Evolutionary conservation across 2,797 vertebrate species (phyloP), one percentile per base, ranked within the genome.

Genomic region (Buphagus erythrorhynchus): DNA sequence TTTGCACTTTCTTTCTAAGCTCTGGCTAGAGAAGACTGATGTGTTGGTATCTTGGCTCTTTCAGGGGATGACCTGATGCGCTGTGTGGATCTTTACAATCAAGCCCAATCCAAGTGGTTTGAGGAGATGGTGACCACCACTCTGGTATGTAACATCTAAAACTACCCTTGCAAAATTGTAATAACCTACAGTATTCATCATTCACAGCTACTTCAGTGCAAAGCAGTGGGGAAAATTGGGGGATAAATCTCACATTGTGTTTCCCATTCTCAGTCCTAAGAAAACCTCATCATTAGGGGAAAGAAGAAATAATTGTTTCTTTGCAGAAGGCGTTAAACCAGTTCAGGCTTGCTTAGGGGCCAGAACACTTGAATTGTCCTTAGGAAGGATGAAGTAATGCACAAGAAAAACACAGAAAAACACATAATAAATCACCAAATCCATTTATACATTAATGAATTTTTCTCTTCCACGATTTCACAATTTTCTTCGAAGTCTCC

Each of bases 81-180:
- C 89, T 99, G 99, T 4, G 99, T 99, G 40, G 99, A 99, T 96
- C 99, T 99, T 55, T 99, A 99, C 92, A 99, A 99, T 92, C 99
- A 99, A 98, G 98, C 98, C 42, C 99, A 99, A 97, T 99, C 99
- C 91, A 99, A 99, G 75, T 99, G 99, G 99, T 99, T 99, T 96
- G 99, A 99, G 95, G 99, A 99, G 97, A 99, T 99, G 98, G 99
- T 99, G 88, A 99, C 99, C 21, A 99, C 99, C 33, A 99, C 99
- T 28, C 96, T 99, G 98, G 99, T 99, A 98, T 92, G 98, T 93
- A 22, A 31, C 29, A n/a, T 35, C 49, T 69, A 13, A 35, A 17
- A 1, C 21, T 17, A 25, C 35, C 31, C 10, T 4, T 54, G 35
- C 25, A 54, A 36, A 63, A 35, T 4, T 76, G 57, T 46, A 6